Evolutionary conservation across 1,140 invertebrate species (phyloP).

Genomic region (Sinella curviseta): DNA sequence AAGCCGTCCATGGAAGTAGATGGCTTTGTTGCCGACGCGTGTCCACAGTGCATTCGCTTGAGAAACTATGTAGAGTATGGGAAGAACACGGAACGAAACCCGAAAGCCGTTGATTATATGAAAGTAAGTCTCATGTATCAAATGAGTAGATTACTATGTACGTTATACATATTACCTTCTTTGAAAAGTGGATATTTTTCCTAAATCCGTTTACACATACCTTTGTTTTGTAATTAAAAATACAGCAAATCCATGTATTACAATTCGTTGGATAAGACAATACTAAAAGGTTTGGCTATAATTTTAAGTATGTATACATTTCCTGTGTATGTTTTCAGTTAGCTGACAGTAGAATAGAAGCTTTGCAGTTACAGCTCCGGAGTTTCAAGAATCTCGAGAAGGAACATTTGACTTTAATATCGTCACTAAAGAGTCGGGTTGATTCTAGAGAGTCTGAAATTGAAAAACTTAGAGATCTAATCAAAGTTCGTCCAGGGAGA

Average conservation of each 20-base stretch:
- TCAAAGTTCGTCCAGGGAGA: conserved; percentile 27
- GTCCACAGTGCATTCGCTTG: conserved; percentile 42
- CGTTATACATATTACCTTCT: neutral
- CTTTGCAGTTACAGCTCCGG: conserved; percentile 40
- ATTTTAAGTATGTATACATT: too few relatives aligned
- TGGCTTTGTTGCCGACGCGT: conserved; percentile 11
- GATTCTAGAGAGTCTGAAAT: conserved; percentile 40
- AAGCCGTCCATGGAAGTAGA: neutral
- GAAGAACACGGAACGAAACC: conserved; percentile 18
- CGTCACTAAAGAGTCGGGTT: conserved; percentile 37
- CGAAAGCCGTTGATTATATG: conserved; percentile 40
- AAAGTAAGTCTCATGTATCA: conserved; percentile 31
- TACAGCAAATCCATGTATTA: too few relatives aligned
- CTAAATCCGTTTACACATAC: too few relatives aligned
- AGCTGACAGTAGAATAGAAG: conserved; percentile 46
- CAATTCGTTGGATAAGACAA: too few relatives aligned
- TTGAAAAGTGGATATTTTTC: too few relatives aligned
- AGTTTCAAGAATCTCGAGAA: conserved; percentile 33
- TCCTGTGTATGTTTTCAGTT: too few relatives aligned
- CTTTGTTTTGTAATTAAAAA: too few relatives aligned
- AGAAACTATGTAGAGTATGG: conserved; percentile 43
- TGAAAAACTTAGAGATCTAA: conserved; percentile 34
- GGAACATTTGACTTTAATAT: conserved; percentile 33
- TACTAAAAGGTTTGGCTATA: too few relatives aligned
- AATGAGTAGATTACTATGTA: neutral